These are phyloP conservation scores for Schizotus pectinicornis DNA, from an alignment of 2,888 invertebrate species.

Conservation along the genomic window DNA sequence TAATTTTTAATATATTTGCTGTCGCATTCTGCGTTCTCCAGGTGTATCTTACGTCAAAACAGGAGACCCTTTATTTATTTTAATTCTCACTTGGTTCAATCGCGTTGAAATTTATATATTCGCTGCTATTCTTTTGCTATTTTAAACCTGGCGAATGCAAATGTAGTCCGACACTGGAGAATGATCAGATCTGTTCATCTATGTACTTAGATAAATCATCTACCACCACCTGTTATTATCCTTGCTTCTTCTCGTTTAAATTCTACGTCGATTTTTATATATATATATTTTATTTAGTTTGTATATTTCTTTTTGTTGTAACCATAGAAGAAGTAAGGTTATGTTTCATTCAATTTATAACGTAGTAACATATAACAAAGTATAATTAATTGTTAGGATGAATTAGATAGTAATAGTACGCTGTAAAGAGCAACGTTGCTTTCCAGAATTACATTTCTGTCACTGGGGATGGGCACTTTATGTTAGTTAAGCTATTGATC, in stretches of 20 bases:
- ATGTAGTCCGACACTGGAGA: constrained; percentile 17
- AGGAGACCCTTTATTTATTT: constrained; percentile 23
- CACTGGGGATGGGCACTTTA: constrained; percentile 60
- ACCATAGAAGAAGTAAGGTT: constrained; percentile 41
- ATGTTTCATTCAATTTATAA: constrained; percentile 42
- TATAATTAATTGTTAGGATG: constrained; percentile 58
- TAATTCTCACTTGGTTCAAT: background rate
- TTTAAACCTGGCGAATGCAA: constrained; percentile 26
- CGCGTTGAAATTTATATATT: background rate
- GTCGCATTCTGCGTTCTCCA: constrained; percentile 26
- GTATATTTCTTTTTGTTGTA: constrained; percentile 35
- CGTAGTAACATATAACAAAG: constrained; percentile 49
- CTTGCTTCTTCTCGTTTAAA: constrained; percentile 39
- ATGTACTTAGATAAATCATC: constrained; percentile 50
- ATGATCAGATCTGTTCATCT: constrained; percentile 50
- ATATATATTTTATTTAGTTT: constrained; percentile 33
- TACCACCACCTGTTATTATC: constrained; percentile 33
- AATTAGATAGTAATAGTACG: constrained; percentile 53
- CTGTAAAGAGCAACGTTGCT: constrained; percentile 60
- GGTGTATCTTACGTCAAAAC: constrained; percentile 9
- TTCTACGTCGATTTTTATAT: constrained; percentile 20
- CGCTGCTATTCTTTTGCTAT: constrained; percentile 1
- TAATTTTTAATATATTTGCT: constrained; percentile 27
- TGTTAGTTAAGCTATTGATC: constrained; percentile 59
- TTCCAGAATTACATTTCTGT: constrained; percentile 56